Evolutionary conservation across 2,113 vertebrate species (phyloP), one percentile per base, ranked within the genome.

Genomic region (Puntigrus tetrazona): DNA sequence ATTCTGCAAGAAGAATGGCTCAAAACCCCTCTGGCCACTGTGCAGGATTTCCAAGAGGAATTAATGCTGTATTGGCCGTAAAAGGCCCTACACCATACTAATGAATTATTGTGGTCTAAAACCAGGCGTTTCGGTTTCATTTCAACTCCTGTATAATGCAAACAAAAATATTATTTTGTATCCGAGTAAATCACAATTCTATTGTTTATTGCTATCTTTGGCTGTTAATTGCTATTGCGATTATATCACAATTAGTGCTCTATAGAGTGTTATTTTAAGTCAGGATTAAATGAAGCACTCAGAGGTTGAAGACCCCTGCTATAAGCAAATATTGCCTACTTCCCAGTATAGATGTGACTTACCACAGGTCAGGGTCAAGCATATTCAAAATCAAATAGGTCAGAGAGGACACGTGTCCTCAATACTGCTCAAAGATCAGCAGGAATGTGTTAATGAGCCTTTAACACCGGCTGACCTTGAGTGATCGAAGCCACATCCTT

Each of bases 401-500:
- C 72, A 78, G 22, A 78, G 3, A 81, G 86, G 41, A 72, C 38
- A 69, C 6, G 3, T 11, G 29, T 45, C 63, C 72, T 77, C 57
- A 52, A 70, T 77, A 81, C 78, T 85, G 63, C 77, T 80, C 27
- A 65, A 25, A 69, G 70, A 67, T 77, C 78, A 81, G 36, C 59
- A 59, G 45, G 55, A 76, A 84, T 81, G 78, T 87, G 61, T 25
- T 87, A 65, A 84, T 84, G 72, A n/a, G 9, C 29, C 22, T 16
- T 55, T 22, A 81, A n/a, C n/a, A n/a, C n/a, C 80, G 3, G 31
- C 38, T 81, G 52, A 78, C 73, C 79, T 85, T 85, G 74, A 45
- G 47, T 36, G 61, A 45, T 76, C 8, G 13, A 72, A 72, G 80
- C 80, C 80, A 72, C 31, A 55, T 70, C 82, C 52, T 81, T 52